Percentiles rank a stretch among this genome's conserved stretches.
Evolutionary conservation across 1,140 invertebrate genomes (phyloP).

Genomic region (Asbolus verrucosus): DNA sequence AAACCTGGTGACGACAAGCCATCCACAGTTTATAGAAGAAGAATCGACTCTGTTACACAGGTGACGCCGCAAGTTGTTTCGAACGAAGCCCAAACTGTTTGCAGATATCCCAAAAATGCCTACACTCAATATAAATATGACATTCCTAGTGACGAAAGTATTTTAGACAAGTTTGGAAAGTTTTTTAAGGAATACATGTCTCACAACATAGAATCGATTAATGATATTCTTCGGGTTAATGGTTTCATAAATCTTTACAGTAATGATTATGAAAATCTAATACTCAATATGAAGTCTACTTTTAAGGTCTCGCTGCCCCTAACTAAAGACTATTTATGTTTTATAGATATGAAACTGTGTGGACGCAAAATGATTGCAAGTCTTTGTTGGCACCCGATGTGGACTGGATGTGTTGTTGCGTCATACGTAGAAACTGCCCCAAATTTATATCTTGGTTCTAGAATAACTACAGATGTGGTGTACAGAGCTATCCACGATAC

Average conservation of each 20-base stretch:
- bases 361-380: conserved; percentile 75
- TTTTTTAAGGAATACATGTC: conserved; percentile 52
- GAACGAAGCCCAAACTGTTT: too few relatives aligned
- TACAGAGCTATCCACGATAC: conserved; percentile 65
- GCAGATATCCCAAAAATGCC: too few relatives aligned
- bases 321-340: conserved; percentile 71
- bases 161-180: too few relatives aligned
- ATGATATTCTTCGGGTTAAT: conserved; percentile 69
- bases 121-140: too few relatives aligned
- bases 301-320: conserved; percentile 54
- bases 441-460: conserved; percentile 47
- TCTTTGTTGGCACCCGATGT: conserved; percentile 76
- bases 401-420: conserved; percentile 74
- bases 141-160: too few relatives aligned
- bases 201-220: conserved; percentile 58
- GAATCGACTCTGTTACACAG: too few relatives aligned
- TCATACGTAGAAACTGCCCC: conserved; percentile 71
- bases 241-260: conserved; percentile 74
- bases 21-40: too few relatives aligned
- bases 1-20: too few relatives aligned
- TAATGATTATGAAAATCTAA: conserved; percentile 69
- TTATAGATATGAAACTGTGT: conserved; percentile 71
- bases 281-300: conserved; percentile 13
- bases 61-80: too few relatives aligned
- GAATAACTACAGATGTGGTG: conserved; percentile 54